A percentile compares a stretch with the other conserved stretches of the same genome.
Conservation (phyloP, 2,797 vertebrate species). For the Aeoliscus strigatus region DNA sequence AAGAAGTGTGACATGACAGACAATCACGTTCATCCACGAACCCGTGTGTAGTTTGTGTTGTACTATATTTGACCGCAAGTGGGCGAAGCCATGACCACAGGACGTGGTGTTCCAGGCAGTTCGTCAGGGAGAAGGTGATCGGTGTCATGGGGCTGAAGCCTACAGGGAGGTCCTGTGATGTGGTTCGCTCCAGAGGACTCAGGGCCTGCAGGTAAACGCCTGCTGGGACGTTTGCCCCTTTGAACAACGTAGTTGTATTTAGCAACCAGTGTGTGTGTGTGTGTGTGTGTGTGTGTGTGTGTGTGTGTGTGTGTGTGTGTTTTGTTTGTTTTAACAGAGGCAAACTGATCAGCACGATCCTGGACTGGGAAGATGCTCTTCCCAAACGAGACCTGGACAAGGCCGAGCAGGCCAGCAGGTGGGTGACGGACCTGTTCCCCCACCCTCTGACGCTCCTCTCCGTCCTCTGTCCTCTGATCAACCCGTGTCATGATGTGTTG, state of each 20-base stretch:
- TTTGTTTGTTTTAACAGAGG: constrained; percentile 78
- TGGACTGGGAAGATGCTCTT: constrained; percentile 96
- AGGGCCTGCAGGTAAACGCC: constrained; percentile 86
- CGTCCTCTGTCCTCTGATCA: too few relatives aligned
- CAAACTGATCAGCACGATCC: constrained; percentile 89
- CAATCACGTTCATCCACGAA: neutral
- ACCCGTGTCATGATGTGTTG: too few relatives aligned
- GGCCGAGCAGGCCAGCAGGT: constrained; percentile 92
- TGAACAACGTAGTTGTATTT: neutral
- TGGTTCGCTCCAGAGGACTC: constrained; percentile 87
- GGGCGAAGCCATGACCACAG: too few relatives aligned
- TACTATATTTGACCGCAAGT: neutral
- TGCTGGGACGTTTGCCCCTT: neutral
- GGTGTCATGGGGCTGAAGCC: constrained; percentile 97
- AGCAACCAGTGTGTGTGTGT: neutral
- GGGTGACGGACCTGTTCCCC: too few relatives aligned
- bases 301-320: neutral
- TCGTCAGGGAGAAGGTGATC: constrained; percentile 86
- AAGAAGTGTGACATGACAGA: neutral
- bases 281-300: neutral
- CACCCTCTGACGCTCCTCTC: too few relatives aligned
- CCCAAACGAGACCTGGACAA: constrained; percentile 86
- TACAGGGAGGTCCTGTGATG: constrained; percentile 85
- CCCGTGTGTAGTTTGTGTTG: neutral
- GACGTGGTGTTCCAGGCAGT: constrained; percentile 78